A percentile compares a stretch with the other conserved stretches of the same genome.
These are phyloP conservation scores for Percopsis transmontana DNA, from an alignment of 2,113 vertebrate genomes.

Conservation along the genomic window DNA sequence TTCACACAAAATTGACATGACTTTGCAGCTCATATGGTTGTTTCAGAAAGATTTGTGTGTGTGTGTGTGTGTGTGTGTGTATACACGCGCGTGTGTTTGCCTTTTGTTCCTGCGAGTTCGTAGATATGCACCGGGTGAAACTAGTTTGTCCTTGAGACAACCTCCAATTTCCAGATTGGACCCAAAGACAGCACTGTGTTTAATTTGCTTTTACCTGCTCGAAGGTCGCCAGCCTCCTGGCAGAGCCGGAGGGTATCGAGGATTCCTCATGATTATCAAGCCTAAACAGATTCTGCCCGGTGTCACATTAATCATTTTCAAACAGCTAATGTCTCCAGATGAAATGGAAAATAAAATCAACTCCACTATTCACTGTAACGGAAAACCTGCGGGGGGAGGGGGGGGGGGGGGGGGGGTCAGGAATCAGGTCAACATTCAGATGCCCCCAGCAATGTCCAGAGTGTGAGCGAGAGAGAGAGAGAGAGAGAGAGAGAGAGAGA, in stretches of 20 bases:
- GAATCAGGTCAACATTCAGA: constrained; percentile 73
- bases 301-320: constrained; percentile 70
- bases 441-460: constrained; percentile 35
- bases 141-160: constrained; percentile 56
- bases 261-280: constrained; percentile 50
- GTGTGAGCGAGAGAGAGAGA: constrained; percentile 29
- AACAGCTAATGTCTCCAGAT: constrained; percentile 58
- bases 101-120: too few species aligned
- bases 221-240: background rate
- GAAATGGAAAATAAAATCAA: constrained; percentile 55
- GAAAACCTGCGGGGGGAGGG: background rate
- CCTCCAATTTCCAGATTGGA: constrained; percentile 50
- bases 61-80: background rate
- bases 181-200: constrained; percentile 23
- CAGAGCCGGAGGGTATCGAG: background rate
- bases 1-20: too few species aligned
- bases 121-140: constrained; percentile 9
- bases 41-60: background rate
- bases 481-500: constrained; percentile 28
- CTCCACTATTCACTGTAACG: constrained; percentile 6
- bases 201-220: constrained; percentile 19
- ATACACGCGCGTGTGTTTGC: background rate
- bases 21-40: too few species aligned
- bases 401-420: constrained; percentile 22
- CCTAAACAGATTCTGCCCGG: constrained; percentile 55